Base-by-base conservation (phyloP, 2,888 invertebrate genomes). In the Siphonodentalium dalli region DNA sequence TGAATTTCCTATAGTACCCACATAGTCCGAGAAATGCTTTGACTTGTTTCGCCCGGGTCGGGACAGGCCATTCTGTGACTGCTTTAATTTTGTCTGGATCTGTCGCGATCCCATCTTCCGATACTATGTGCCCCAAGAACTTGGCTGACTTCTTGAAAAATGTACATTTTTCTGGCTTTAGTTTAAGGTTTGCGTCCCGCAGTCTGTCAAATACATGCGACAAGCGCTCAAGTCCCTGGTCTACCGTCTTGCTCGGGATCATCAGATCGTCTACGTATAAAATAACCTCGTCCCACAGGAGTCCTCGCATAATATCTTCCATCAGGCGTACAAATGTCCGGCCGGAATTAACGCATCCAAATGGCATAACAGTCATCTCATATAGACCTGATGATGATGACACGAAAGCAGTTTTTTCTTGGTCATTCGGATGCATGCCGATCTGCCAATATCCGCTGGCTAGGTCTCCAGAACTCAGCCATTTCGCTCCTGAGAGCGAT, bases 301-400 rank as follows among this genome's bases (percentile, higher is more conserved):
- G 28, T 18, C 59, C 64, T 13, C 44, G 21, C 3, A 66, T 33
- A 3, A 66, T 60, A 15, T 40, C 28, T 20, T 60, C 46, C 47
- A 70, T 51, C 28, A 63, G 41, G 27, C 64, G 42, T 27, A 64
- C 50, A 43, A 68, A 68, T 8, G 58, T 59, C 0, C 58, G 42
- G 2, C 63, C 65, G 0, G 65, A 52, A 43, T 59, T 61, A n/a
- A 43, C 52, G 0, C 57, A 35, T 3, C 59, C 58, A 44, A 61
- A 58, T 9, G 57, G 54, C 50, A 63, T 50, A 9, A 57, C 49
- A 9, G 37, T 60, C 27, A 58, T 56, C 20, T 58, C 52, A 27
- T 55, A 59, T 9, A 55, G 29, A 0, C 58, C 54, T 20, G 33
- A 26, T 35, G 28, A 43, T 21, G 54, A 53, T 3, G 43, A 7